Percentiles rank a stretch among this genome's conserved stretches.
phyloP scores from a whole-genome alignment of 2,113 vertebrate genomes.

The Athene noctua region DNA sequence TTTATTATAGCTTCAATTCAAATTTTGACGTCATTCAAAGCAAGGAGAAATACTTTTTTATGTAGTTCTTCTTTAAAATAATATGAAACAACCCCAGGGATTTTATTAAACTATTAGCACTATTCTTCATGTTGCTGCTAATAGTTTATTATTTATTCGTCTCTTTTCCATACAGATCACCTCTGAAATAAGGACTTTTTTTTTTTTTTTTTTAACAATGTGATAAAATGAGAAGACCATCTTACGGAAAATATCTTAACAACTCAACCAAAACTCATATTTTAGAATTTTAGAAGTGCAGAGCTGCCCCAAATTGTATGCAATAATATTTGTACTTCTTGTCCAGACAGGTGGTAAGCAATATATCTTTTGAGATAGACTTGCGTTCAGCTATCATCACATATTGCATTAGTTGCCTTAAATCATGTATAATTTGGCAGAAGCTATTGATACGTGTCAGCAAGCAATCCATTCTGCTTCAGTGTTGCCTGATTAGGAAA shows the following conservation, averaged over 20 bases:
- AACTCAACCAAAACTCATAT: background rate
- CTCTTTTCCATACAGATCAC: background rate
- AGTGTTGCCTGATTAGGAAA: background rate
- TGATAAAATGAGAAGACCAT: background rate
- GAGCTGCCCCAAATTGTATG: background rate
- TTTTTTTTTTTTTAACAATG: background rate
- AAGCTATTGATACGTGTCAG: conserved; percentile 19
- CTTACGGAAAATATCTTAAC: background rate
- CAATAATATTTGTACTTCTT: conserved; percentile 27
- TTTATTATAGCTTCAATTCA: background rate
- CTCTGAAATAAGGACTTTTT: background rate
- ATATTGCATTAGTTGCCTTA: conserved; percentile 15
- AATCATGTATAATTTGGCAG: conserved; percentile 46
- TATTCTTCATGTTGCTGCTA: background rate
- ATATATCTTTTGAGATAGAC: conserved; percentile 38
- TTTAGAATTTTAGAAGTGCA: background rate
- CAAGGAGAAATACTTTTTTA: background rate
- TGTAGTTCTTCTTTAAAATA: background rate
- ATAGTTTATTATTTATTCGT: background rate
- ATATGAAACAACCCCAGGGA: accelerated
- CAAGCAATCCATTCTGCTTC: conserved; percentile 26
- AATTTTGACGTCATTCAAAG: background rate
- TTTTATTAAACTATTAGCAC: background rate
- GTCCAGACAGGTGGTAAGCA: conserved; percentile 26
- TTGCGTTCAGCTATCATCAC: conserved; percentile 39